A percentile compares a stretch with the other conserved stretches of the same genome.
Conservation (phyloP, 2,888 invertebrate genomes). For the Drosophila differens region DNA sequence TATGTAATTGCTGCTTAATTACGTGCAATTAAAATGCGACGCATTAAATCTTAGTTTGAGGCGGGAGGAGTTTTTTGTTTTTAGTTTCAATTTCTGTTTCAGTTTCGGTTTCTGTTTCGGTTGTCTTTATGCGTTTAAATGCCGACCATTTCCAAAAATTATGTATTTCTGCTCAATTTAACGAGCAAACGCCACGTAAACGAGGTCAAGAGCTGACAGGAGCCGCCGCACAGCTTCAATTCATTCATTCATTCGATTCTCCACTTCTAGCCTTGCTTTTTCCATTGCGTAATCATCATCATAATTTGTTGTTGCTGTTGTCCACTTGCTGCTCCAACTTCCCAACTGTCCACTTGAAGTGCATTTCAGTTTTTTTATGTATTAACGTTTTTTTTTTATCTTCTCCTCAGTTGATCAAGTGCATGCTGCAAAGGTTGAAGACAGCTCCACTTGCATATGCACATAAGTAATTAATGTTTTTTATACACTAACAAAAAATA, state of each 20-base stretch:
- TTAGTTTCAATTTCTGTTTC: neutral
- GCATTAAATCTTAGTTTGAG: constrained; percentile 50
- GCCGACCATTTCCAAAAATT: constrained; percentile 26
- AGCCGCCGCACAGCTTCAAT: constrained; percentile 34
- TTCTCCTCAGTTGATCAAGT: constrained; percentile 65
- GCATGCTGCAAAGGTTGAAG: constrained; percentile 63
- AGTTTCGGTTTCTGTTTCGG: constrained; percentile 13
- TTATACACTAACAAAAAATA: constrained; percentile 30
- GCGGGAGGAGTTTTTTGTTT: constrained; percentile 30
- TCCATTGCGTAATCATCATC: constrained; percentile 63
- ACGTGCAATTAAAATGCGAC: constrained; percentile 74
- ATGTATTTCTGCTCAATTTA: constrained; percentile 39
- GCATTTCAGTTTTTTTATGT: constrained; percentile 48
- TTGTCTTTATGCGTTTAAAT: constrained; percentile 1
- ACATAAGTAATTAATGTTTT: constrained; percentile 58
- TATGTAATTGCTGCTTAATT: constrained; percentile 77
- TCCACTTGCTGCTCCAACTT: constrained; percentile 65
- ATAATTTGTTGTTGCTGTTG: constrained; percentile 47
- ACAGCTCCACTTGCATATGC: constrained; percentile 65
- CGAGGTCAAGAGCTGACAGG: constrained; percentile 69
- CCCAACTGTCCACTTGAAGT: constrained; percentile 69
- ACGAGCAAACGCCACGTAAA: constrained; percentile 41
- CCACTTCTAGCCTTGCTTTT: constrained; percentile 41
- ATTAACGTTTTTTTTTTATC: constrained; percentile 19
- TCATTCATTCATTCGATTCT: constrained; percentile 45